Base-by-base conservation (phyloP, 2,888 invertebrate species). In the Standfussiana lucernea region DNA sequence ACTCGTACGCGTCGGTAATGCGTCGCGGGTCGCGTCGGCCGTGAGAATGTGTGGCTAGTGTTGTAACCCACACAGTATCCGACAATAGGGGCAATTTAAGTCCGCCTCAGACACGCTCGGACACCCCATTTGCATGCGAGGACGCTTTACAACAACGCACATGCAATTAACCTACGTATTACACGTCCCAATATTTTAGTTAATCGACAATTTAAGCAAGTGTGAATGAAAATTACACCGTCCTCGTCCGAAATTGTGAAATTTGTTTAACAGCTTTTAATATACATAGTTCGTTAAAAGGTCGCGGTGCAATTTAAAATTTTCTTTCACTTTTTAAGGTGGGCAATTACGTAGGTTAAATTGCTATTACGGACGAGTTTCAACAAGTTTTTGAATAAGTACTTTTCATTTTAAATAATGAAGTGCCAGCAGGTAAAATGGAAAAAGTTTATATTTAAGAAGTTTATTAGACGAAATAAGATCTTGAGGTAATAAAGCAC, bases 31-130 rank as follows among this genome's bases (percentile, higher is more conserved):
- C 93, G 93, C 75, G 87, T 80, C 75, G 90, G 74, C 95, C 96
- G 95, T 96, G 96, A 95, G 96, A 96, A 92, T 86, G 89, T 95
- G 94, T 93, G 91, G 92, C 93, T 95, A 95, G 90, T 95, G 94
- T 94, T 92, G 93, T 93, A 95, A 95, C 91, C 87, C 84, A 87
- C 87, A 94, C 95, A 94, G 95, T 95, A 90, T 92, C 85, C 87
- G 87, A 94, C 95, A 94, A 95, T 94, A 90, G 92, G 89, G 93
- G 92, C 92, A 93, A 94, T 95, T 94, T 92, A 91, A 94, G 91
- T 92, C 88, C 92, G 89, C 92, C 90, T 92, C 88, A 93, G 91
- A 93, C 94, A 94, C 91, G 93, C 91, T 94, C 84, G 91, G 91
- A 92, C 93, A 92, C 89, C 90, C 90, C 91, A 92, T 93, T 93